Conservation (phyloP, 2,797 vertebrate species). For the Nasua narica region DNA sequence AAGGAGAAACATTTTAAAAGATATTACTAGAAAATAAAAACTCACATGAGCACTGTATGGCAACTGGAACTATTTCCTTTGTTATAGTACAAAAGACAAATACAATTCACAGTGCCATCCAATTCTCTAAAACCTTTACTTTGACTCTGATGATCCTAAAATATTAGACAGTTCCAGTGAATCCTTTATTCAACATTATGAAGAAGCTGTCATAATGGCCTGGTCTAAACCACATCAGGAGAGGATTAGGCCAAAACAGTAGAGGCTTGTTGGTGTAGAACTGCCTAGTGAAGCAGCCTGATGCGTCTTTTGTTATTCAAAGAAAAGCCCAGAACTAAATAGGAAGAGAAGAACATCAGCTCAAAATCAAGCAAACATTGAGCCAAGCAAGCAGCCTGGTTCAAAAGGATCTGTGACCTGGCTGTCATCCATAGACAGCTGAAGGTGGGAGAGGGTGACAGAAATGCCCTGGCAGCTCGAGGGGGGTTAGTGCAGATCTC, state of each 20-base stretch:
- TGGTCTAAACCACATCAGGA: background rate
- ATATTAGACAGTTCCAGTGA: background rate
- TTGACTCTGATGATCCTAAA: background rate
- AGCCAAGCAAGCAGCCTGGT: no score
- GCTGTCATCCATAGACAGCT: background rate
- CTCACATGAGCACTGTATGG: background rate
- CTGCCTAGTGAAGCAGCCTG: background rate
- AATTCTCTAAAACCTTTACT: background rate
- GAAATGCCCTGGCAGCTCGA: background rate
- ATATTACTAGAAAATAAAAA: background rate
- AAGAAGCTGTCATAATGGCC: background rate
- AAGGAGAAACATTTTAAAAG: background rate
- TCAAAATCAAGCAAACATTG: background rate
- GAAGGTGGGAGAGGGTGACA: accelerated
- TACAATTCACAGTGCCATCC: background rate
- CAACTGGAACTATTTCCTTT: background rate
- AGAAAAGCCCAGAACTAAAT: background rate
- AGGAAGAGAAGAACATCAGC: background rate
- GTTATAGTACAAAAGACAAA: background rate
- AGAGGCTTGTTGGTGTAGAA: background rate
- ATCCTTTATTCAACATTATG: background rate
- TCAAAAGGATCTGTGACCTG: background rate
- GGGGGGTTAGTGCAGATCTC: background rate
- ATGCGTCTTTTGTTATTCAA: background rate
- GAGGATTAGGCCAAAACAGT: background rate